A percentile compares a stretch with the other conserved stretches of the same genome.
These are phyloP conservation scores for Myrmecobius fasciatus DNA, from an alignment of 2,113 vertebrate genomes.

Conservation along the genomic window DNA sequence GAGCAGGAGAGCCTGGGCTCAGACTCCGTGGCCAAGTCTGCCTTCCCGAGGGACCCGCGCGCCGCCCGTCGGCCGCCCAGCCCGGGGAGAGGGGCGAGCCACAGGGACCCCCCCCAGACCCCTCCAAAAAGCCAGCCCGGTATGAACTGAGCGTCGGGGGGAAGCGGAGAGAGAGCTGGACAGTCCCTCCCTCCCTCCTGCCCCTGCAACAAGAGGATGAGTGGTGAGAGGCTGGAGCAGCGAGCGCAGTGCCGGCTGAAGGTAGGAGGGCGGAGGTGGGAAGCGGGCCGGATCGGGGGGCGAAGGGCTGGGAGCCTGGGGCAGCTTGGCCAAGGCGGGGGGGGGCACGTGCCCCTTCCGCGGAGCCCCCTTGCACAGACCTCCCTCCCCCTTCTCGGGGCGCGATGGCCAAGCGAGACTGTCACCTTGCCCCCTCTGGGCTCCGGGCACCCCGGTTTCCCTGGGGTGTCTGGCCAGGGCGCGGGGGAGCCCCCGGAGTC, in stretches of 20 bases:
- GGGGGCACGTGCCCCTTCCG: conserved; percentile 12
- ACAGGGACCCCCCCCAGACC: not conserved
- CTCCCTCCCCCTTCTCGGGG: not conserved
- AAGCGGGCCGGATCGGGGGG: conserved; percentile 46
- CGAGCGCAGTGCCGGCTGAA: conserved; percentile 76
- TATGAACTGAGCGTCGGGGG: conserved; percentile 58
- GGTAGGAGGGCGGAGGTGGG: conserved; percentile 83
- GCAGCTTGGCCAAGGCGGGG: too few relatives aligned
- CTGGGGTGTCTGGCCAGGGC: not conserved
- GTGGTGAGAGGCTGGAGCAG: conserved; percentile 65
- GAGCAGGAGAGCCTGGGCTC: conserved; percentile 83
- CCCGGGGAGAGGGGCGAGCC: not conserved
- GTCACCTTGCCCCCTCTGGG: not conserved
- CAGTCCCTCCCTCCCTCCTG: conserved; percentile 58
- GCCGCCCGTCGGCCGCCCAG: conserved; percentile 54
- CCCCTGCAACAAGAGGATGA: conserved; percentile 78
- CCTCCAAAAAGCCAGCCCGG: not conserved
- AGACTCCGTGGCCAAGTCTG: conserved; percentile 76
- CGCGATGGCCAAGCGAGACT: too few relatives aligned
- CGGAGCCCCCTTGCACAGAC: not conserved
- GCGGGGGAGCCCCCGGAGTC: not conserved
- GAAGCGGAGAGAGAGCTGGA: conserved; percentile 75
- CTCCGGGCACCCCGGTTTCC: not conserved
- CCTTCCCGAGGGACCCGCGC: conserved; percentile 69
- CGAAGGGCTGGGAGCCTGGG: conserved; percentile 45